Conservation (phyloP, 2,888 invertebrate species). For the Cryptophagus acutangulus region DNA sequence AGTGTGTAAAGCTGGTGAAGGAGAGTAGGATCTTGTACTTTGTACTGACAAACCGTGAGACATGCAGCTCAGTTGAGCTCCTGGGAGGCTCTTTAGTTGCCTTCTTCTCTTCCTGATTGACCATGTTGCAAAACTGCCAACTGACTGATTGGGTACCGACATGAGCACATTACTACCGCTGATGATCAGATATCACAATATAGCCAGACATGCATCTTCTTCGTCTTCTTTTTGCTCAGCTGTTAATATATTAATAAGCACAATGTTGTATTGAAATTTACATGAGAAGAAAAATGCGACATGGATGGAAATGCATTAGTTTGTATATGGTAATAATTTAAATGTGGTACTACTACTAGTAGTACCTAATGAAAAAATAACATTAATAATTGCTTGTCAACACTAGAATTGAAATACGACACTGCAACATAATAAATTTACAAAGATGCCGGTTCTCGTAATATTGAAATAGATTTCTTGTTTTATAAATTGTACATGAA, state of each 20-base stretch:
- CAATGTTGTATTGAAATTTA: too few species aligned
- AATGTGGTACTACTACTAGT: not conserved
- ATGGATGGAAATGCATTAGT: too few species aligned
- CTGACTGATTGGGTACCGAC: constrained; percentile 16
- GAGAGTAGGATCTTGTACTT: constrained; percentile 4
- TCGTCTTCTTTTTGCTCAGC: too few species aligned
- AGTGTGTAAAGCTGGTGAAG: constrained; percentile 6
- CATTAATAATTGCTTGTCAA: not conserved
- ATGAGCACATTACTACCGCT: constrained; percentile 14
- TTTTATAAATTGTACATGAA: constrained; percentile 1
- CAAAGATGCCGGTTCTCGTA: not conserved
- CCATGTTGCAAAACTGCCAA: constrained; percentile 13
- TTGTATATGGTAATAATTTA: too few species aligned
- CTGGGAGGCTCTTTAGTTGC: constrained; percentile 14
- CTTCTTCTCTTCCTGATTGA: constrained; percentile 21
- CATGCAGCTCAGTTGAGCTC: constrained; percentile 11
- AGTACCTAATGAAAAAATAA: not conserved
- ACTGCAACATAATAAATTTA: not conserved
- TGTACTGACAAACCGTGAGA: constrained; percentile 19
- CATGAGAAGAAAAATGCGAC: too few species aligned
- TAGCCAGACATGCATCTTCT: too few species aligned
- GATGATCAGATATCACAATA: constrained; percentile 12
- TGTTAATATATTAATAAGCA: too few species aligned
- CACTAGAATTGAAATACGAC: not conserved
- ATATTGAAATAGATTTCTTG: constrained; percentile 1